Percentiles rank a stretch among this genome's conserved stretches.
phyloP scores from a whole-genome alignment of 2,888 invertebrate species.

The Lepidocyrtinus sp. region DNA sequence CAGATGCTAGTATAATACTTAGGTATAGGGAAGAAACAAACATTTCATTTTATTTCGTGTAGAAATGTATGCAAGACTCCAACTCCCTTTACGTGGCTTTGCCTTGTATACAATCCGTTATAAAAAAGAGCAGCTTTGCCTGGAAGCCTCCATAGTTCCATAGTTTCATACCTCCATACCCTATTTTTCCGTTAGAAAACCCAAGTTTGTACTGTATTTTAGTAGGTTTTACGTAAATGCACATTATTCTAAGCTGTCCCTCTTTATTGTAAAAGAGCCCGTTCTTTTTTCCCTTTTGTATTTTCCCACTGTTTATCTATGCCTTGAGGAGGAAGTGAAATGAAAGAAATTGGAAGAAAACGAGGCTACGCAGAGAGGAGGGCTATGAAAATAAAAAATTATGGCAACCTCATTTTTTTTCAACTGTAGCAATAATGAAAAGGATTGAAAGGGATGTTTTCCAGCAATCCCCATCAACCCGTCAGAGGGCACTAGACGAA shows the following conservation, averaged over 20 bases:
- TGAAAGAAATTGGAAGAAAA: conserved; percentile 43
- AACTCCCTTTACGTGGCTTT: conserved; percentile 9
- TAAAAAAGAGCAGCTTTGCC: conserved; percentile 18
- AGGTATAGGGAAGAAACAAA: conserved; percentile 33
- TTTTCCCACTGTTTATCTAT: conserved; percentile 59
- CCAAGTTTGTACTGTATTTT: conserved; percentile 17
- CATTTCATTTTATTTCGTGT: conserved; percentile 44
- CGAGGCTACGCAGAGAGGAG: conserved; percentile 25
- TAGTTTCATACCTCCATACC: neutral
- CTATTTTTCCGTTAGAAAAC: conserved; percentile 8
- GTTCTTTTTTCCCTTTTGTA: conserved; percentile 24
- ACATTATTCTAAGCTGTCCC: conserved; percentile 37
- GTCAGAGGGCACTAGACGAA: conserved; percentile 56
- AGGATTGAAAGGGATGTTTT: conserved; percentile 63
- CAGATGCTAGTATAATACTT: conserved; percentile 52
- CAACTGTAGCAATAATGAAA: conserved; percentile 61
- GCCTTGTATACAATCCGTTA: neutral
- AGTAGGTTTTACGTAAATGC: conserved; percentile 6
- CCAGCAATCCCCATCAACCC: conserved; percentile 63
- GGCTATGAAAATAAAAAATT: conserved; percentile 60
- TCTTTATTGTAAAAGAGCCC: conserved; percentile 21
- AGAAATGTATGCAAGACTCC: conserved; percentile 29
- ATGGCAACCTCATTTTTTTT: conserved; percentile 63
- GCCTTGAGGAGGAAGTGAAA: conserved; percentile 52
- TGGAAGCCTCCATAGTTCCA: neutral